Base-by-base conservation (phyloP, 2,888 invertebrate species). In the Tipula helvola region DNA sequence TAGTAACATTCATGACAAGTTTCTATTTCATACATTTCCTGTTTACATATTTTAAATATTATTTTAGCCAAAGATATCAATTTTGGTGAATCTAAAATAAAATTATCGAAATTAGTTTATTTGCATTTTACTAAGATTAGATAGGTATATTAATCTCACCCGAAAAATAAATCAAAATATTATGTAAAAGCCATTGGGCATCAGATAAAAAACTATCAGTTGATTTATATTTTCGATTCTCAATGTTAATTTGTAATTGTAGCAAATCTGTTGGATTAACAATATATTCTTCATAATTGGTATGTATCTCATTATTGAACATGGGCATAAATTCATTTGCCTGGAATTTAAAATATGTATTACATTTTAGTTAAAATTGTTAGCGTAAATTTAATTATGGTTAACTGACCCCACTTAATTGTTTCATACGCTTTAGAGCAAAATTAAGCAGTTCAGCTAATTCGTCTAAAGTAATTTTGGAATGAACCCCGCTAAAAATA, bases 161-260 rank as follows among this genome's bases (percentile, higher is more conserved):
- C 16, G 57, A 93, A 92, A 97, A 97, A 90, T 96, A 98, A 88
- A 98, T 95, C 87, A 96, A 95, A 89, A 97, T 96, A 91, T 98
- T 98, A 91, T 98, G 98, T 86, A 97, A 93, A 89, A 99, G 96
- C 98, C 98, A 98, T 90, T 97, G 97, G 8, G 95, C 95, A 91
- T 98, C 98, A 0, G 96, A 95, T 87, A 96, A 92, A 91, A 98
- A 98, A 2, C 97, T 96, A 89, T 97, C 97, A 0, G 97, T 96
- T 90, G 96, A 97, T 13, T 96, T 96, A 91, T 97, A 98, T 36
- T 93, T 90, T 86, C 95, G 95, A 86, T 94, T 93, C 86, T 93
- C 93, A 86, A 98, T 96, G 90, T 97, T 97, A 87, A 94, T 92
- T 89, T 96, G 95, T 89, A 99, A 92, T 13, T 94, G 93, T 16